These are phyloP conservation scores for Chloroceryle amazona DNA, from an alignment of 2,797 vertebrate genomes.

Conservation along the genomic window DNA sequence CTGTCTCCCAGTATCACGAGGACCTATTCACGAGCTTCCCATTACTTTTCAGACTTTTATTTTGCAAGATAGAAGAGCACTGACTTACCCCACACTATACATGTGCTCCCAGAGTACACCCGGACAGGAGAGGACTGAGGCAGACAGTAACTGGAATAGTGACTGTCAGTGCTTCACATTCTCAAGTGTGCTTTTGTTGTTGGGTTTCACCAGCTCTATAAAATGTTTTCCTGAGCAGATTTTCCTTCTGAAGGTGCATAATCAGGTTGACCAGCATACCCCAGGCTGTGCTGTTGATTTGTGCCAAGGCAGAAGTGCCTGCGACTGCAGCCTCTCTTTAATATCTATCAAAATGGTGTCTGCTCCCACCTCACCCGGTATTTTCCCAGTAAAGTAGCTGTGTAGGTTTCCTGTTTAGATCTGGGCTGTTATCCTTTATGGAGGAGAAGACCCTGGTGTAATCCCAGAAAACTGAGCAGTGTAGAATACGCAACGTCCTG, in stretches of 20 bases:
- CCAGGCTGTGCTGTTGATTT: neutral
- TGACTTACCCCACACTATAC: neutral
- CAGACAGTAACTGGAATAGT: neutral
- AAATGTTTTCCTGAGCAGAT: neutral
- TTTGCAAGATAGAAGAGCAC: neutral
- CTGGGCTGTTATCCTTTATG: neutral
- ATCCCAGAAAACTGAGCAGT: neutral
- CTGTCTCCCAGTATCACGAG: neutral
- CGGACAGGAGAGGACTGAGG: rapidly evolving
- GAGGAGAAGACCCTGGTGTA: neutral
- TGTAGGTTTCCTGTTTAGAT: neutral
- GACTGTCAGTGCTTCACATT: neutral
- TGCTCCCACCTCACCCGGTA: neutral
- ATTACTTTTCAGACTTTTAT: neutral
- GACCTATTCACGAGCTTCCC: neutral
- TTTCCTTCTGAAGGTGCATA: neutral
- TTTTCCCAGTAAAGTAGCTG: neutral
- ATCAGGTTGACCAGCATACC: neutral
- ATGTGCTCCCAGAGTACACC: neutral
- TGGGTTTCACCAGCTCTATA: neutral
- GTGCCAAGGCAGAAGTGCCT: neutral
- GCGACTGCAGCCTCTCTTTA: neutral
- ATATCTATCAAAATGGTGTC: neutral
- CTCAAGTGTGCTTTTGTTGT: neutral
- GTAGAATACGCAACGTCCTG: neutral